phyloP scores from a whole-genome alignment of 1,140 invertebrate species.

The Hypothenemus hampei region DNA sequence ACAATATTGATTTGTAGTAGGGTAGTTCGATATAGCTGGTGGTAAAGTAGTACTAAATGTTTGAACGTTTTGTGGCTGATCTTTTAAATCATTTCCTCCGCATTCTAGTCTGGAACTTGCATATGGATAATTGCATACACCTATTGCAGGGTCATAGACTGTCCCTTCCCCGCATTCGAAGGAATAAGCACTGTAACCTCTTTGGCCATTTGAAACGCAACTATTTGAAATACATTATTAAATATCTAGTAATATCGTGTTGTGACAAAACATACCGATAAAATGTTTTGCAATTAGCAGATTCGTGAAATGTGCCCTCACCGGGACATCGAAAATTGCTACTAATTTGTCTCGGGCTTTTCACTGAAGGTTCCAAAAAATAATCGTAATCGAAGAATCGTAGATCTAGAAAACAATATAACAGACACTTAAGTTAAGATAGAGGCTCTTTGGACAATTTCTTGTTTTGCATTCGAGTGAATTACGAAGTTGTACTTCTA shows the following conservation, averaged over 20 bases:
- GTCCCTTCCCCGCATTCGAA: slow-evolving; percentile 67
- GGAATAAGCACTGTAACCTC: slow-evolving; percentile 46
- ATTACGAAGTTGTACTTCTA: slow-evolving; percentile 23
- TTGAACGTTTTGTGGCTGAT: slow-evolving; percentile 22
- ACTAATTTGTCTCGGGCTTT: slow-evolving; percentile 23
- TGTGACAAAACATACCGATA: slow-evolving; percentile 39
- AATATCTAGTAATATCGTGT: slow-evolving; percentile 24
- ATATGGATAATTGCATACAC: slow-evolving; percentile 62
- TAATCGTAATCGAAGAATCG: slow-evolving; percentile 22
- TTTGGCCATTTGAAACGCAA: slow-evolving; percentile 32
- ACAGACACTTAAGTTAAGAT: too few relatives aligned
- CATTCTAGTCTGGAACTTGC: slow-evolving; percentile 47
- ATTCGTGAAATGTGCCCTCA: slow-evolving; percentile 40
- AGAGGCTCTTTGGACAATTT: neutral
- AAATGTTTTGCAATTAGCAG: slow-evolving; percentile 36
- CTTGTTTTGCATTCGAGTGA: slow-evolving; percentile 3
- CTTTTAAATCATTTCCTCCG: slow-evolving; percentile 32
- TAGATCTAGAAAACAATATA: slow-evolving; percentile 17
- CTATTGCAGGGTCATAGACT: slow-evolving; percentile 61
- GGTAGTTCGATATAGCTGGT: slow-evolving; percentile 1
- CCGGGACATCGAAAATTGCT: slow-evolving; percentile 21
- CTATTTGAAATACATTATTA: slow-evolving; percentile 37
- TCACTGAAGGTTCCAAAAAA: slow-evolving; percentile 6
- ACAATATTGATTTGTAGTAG: slow-evolving; percentile 44
- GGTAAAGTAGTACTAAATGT: slow-evolving; percentile 14